phyloP scores from a whole-genome alignment of 92 coral and sea anemone genomes.

The Scolanthus callimorphus region DNA sequence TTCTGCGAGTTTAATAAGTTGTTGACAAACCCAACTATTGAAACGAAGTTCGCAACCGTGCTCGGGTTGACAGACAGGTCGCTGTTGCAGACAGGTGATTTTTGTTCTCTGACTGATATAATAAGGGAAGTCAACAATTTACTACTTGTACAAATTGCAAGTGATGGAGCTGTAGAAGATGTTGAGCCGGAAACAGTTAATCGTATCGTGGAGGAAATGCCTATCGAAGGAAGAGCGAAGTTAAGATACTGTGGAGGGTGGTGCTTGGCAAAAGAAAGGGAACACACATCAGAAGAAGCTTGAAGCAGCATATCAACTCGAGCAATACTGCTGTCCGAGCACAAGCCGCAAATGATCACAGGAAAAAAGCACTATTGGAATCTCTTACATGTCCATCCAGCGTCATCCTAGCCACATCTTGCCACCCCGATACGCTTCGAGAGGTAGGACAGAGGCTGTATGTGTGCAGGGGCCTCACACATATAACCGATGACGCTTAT shows the following conservation, averaged over 20 bases:
- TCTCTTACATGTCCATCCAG: not conserved
- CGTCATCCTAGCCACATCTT: not conserved
- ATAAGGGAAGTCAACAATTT: not conserved
- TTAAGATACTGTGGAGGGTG: conserved; percentile 51
- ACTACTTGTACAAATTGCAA: not conserved
- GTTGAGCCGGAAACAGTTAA: not conserved
- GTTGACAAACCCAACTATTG: no score
- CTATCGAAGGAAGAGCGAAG: conserved; percentile 27
- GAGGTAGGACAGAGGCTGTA: conserved; percentile 13
- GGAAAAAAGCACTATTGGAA: conserved; percentile 3
- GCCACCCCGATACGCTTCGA: conserved; percentile 11
- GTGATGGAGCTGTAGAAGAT: not conserved
- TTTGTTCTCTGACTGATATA: not conserved
- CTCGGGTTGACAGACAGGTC: not conserved
- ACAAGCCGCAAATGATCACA: not conserved
- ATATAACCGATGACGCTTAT: conserved; percentile 16
- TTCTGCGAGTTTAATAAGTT: no score
- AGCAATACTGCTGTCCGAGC: not conserved
- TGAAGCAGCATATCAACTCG: not conserved
- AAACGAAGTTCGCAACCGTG: not conserved
- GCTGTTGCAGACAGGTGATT: not conserved
- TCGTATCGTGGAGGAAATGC: conserved; percentile 15
- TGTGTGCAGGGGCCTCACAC: conserved; percentile 17
- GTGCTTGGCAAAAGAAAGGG: conserved; percentile 28
- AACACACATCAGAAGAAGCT: not conserved